A percentile compares a stretch with the other conserved stretches of the same genome.
These are phyloP conservation scores for Nothocercus nigrocapillus DNA, from an alignment of 2,113 vertebrate genomes.

Conservation along the genomic window DNA sequence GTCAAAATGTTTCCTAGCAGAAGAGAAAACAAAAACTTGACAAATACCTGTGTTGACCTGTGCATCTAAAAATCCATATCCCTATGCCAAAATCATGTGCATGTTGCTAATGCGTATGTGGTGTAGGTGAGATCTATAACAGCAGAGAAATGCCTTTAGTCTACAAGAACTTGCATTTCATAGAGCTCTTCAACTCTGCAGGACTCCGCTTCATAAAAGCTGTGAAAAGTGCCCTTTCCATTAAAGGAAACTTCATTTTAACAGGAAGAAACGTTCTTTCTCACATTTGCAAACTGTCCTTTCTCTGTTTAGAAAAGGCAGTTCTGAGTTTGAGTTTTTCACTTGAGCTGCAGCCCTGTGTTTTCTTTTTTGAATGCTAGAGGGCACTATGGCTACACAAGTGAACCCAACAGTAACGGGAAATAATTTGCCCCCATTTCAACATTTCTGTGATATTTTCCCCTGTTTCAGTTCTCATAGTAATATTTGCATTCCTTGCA, in stretches of 20 bases:
- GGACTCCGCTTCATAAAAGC: neutral
- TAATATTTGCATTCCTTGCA: constrained; percentile 69
- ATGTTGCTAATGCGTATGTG: neutral
- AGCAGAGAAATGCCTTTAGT: neutral
- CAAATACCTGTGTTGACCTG: neutral
- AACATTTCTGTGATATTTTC: constrained; percentile 13
- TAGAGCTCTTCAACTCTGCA: neutral
- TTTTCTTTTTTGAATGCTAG: constrained; percentile 48
- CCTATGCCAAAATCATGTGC: neutral
- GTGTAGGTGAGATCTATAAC: neutral
- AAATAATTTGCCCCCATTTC: constrained; percentile 25
- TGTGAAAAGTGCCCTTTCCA: neutral
- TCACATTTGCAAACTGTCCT: neutral
- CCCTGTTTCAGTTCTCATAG: constrained; percentile 47
- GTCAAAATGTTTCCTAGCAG: neutral
- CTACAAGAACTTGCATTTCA: neutral
- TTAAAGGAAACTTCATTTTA: neutral
- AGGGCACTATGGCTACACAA: constrained; percentile 62
- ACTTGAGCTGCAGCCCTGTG: neutral
- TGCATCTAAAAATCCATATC: neutral
- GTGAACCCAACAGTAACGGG: neutral
- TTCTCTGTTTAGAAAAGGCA: neutral
- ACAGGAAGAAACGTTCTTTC: neutral
- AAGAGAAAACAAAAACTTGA: neutral
- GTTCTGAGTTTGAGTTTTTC: neutral